Base-by-base conservation (phyloP, 2,113 vertebrate species). In the Hippocampus comes region DNA sequence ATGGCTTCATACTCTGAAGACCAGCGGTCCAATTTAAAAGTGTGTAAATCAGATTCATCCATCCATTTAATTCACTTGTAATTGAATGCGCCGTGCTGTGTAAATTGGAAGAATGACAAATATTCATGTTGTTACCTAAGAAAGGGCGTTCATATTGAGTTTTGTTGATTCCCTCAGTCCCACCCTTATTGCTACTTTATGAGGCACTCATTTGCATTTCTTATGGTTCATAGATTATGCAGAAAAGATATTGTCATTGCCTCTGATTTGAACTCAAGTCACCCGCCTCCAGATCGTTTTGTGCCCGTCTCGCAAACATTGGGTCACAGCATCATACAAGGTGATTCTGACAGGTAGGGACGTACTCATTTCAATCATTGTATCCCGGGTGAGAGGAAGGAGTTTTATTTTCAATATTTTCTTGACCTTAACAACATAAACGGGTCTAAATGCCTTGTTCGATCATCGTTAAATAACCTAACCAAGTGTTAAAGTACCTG, bases 21-120 rank as follows among this genome's bases (percentile, higher is more conserved):
- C 49, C 71, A 78, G 72, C 51, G 73, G 71, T 61, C 67, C 66
- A 10, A 67, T 85, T 89, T 86, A 83, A 81, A 83, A 66, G 71
- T 74, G 75, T 80, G 80, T 89, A 86, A 91, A 88, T 88, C 84
- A 79, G 70, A 66, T 79, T 87, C 30, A 68, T 71, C 74, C 82
- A 74, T 78, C 76, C 71, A 30, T 87, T 89, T 87, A 87, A 91
- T 91, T 84, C 81, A 90, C 82, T 87, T 85, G 87, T 91, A 89
- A 90, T 89, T 90, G 78, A 90, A 89, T 86, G 87, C 78, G 72
- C 76, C 70, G 20, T 79, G 83, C 80, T 82, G 75, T 83, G 80
- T 83, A 87, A 85, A 87, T 84, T 76, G 81, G 46, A 69, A 84
- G 34, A 71, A 74, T 77, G 75, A 85, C 88, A 88, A 87, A 88